These are phyloP conservation scores for Cheirogaleus medius DNA, from an alignment of 2,113 vertebrate genomes.

Conservation along the genomic window DNA sequence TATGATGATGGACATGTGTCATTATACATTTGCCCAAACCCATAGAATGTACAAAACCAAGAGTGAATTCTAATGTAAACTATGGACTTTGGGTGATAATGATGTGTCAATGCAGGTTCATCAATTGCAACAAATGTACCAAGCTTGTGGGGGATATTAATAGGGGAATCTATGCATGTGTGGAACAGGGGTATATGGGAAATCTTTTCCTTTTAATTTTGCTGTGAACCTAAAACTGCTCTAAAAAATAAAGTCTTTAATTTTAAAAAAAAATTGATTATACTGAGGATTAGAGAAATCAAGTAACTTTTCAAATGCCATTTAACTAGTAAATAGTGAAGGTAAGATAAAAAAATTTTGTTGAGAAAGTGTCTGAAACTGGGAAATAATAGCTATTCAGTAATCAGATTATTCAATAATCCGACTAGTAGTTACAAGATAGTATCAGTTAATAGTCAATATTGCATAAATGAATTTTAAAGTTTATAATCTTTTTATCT, in stretches of 20 bases:
- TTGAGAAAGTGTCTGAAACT: neutral
- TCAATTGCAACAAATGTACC: neutral
- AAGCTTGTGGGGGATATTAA: neutral
- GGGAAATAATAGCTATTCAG: neutral
- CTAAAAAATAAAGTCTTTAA: neutral
- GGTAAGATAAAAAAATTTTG: neutral
- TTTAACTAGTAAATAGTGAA: neutral
- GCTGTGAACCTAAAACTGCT: neutral
- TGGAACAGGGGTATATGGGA: neutral
- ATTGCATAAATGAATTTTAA: neutral
- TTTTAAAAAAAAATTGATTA: neutral
- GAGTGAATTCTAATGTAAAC: neutral
- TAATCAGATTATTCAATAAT: neutral
- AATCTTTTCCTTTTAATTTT: neutral
- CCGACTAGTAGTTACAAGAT: neutral
- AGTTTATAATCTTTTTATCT: neutral
- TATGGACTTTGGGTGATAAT: neutral
- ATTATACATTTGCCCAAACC: neutral
- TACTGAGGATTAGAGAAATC: neutral
- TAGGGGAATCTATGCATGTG: neutral
- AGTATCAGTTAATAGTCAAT: neutral
- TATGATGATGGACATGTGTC: neutral
- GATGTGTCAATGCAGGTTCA: neutral
- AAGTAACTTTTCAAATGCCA: neutral
- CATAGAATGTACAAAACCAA: neutral